A percentile compares a stretch with the other conserved stretches of the same genome.
These are phyloP conservation scores for Parthenolecanium corni DNA, from an alignment of 2,888 invertebrate genomes.

Conservation along the genomic window DNA sequence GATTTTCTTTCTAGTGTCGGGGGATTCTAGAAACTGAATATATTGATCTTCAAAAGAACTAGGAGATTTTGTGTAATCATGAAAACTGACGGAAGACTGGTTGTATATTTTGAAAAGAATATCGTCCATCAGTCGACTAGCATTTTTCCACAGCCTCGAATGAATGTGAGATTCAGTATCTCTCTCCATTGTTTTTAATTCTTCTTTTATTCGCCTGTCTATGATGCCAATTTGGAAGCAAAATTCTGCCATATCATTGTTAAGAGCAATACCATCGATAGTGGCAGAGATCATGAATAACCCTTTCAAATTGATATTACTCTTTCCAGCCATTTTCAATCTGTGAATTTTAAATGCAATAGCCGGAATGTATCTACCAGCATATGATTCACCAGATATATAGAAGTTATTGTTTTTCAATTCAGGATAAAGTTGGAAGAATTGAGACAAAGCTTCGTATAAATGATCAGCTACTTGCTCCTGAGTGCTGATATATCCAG, in stretches of 20 bases:
- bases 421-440: constrained; percentile 71
- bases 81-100: too few species aligned
- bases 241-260: too few species aligned
- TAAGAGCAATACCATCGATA: too few species aligned
- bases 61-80: background rate
- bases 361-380: constrained; percentile 85
- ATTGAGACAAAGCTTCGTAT: constrained; percentile 63
- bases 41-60: background rate
- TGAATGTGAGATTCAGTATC: too few species aligned
- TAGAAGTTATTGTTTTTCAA: constrained; percentile 64
- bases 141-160: too few species aligned
- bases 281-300: constrained; percentile 45
- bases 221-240: too few species aligned
- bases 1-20: background rate
- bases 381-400: too few species aligned
- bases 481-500: constrained; percentile 68
- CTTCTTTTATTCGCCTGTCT: too few species aligned
- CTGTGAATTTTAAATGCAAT: constrained; percentile 59
- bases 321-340: constrained; percentile 39
- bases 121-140: too few species aligned
- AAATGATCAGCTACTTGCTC: constrained; percentile 67
- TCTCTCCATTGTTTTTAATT: too few species aligned
- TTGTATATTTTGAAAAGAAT: too few species aligned
- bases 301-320: constrained; percentile 58
- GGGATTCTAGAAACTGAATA: background rate